Evolutionary conservation across 2,113 vertebrate species (phyloP), one percentile per base, ranked within the genome.

Genomic region (Rafetus swinhoei): DNA sequence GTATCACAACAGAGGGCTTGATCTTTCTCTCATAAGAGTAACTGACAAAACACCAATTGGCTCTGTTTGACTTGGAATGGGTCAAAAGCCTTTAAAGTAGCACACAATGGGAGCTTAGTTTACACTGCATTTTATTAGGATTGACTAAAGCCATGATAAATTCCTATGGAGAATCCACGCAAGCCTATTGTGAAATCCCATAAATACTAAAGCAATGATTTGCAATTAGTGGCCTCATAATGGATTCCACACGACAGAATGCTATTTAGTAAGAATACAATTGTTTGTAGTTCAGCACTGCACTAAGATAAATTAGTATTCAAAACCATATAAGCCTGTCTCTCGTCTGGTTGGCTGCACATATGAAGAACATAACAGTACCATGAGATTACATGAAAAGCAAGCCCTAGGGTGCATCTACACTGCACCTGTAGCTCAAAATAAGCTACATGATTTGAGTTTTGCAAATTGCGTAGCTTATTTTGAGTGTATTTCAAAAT

Each of bases 141-240:
- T 59, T 87, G 94, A 11, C 57, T 90, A 94, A 96, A 85, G 39
- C 56, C 82, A 84, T 88, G 77, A 84, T 95, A 93, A 82, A 57
- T 92, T 88, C 56, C 93, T 91, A 32, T n/a, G 77, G 85, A 88
- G 45, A 56, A 87, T 90, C 86, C 85, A 65, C 84, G 25, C 1
- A 65, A 69, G 60, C 81, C 25, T n/a, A 82, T 92, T 93, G 77
- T 95, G 93, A 95, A 95, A 93, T 85, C 88, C 69, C 76, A 82
- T 92, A 96, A 96, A 96, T 95, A 88, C 84, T 91, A 82, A 95
- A 87, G 95, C 96, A 97, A 96, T 97, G 97, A 95, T 96, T 95
- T 94, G 88, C 94, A 96, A 97, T 97, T 97, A 97, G 89, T 16
- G 15, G 90, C 87, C 91, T 52, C 81, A 1, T 86, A 95, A 93